These are phyloP conservation scores for Trachurus trachurus DNA, from an alignment of 2,797 vertebrate species.

Conservation along the genomic window DNA sequence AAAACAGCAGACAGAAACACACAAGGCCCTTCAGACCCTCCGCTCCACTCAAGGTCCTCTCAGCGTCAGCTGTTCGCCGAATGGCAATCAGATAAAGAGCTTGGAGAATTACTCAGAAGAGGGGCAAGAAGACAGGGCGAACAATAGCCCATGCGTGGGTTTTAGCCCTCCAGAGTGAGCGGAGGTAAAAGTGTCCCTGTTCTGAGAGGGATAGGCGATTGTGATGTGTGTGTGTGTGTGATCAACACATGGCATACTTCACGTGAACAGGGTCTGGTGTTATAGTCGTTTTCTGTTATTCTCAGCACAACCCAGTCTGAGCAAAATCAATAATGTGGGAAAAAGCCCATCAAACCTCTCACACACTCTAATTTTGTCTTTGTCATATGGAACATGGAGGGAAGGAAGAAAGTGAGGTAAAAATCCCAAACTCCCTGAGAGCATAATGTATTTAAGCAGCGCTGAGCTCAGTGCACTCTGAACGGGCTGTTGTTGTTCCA, in stretches of 20 bases:
- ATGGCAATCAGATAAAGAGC: slow-evolving; percentile 91
- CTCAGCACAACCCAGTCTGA: slow-evolving; percentile 58
- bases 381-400: slow-evolving; percentile 75
- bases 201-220: slow-evolving; percentile 73
- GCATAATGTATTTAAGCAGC: slow-evolving; percentile 76
- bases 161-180: slow-evolving; percentile 77
- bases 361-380: slow-evolving; percentile 76
- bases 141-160: slow-evolving; percentile 85
- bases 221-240: slow-evolving; percentile 59
- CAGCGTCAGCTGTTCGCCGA: slow-evolving; percentile 89
- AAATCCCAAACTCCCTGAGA: slow-evolving; percentile 59
- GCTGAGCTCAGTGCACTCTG: slow-evolving; percentile 70
- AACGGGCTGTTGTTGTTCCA: slow-evolving; percentile 77
- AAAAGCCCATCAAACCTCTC: slow-evolving; percentile 82
- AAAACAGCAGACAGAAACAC: slow-evolving; percentile 89
- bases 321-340: slow-evolving; percentile 80
- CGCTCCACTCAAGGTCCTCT: slow-evolving; percentile 86
- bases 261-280: slow-evolving; percentile 53
- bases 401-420: slow-evolving; percentile 47
- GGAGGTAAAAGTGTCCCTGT: slow-evolving; percentile 70
- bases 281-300: slow-evolving; percentile 74
- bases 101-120: slow-evolving; percentile 85
- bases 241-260: slow-evolving; percentile 77
- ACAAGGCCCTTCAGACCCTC: slow-evolving; percentile 87
- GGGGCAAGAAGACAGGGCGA: slow-evolving; percentile 73